Evolutionary conservation across 2,113 vertebrate genomes (phyloP), one percentile per base, ranked within the genome.

Genomic region (Patagioenas fasciata): DNA sequence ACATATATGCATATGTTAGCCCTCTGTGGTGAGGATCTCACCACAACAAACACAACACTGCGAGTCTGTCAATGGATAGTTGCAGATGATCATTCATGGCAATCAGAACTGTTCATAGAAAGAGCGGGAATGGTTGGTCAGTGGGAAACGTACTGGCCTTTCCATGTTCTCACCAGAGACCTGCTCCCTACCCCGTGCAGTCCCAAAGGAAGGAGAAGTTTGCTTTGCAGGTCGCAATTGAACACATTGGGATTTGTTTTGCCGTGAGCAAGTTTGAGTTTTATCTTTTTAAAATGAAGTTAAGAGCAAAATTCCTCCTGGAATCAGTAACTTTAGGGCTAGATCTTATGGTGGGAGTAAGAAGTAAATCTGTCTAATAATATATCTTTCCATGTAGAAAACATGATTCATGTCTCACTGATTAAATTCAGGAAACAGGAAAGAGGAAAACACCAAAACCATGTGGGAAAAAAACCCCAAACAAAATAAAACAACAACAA

Each of bases 1-100:
- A 31, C 0, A 0, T 36, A 6, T 14, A 9, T 15, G 23, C 24
- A 4, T 24, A 14, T 0, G 0, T 16, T 7, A 64, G 47, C 23
- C 15, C 15, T 50, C 38, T 54, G 48, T 15, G 64, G 15, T 44
- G n/a, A 29, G 21, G 23, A 23, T 60, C 47, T 82, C 26, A 29
- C 11, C 14, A 2, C 62, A 71, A 87, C 62, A 56, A 86, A 40
- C 44, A 28, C 36, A 61, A 38, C 13, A 5, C 28, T 23, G 11
- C 0, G 4, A 77, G n/a, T 48, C 26, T 60, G 36, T 40, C 0
- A 3, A 29, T 2, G 5, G n/a, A 15, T 3, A 31, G 15, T 9
- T 50, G 86, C 20, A 17, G 73, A 2, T 20, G 19, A 31, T 23
- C 25, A 7, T 20, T 56, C 6, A 13, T 0, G 1, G 44, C 28